Evolutionary conservation across 1,140 invertebrate genomes (phyloP).

Genomic region (Hyles euphorbiae): DNA sequence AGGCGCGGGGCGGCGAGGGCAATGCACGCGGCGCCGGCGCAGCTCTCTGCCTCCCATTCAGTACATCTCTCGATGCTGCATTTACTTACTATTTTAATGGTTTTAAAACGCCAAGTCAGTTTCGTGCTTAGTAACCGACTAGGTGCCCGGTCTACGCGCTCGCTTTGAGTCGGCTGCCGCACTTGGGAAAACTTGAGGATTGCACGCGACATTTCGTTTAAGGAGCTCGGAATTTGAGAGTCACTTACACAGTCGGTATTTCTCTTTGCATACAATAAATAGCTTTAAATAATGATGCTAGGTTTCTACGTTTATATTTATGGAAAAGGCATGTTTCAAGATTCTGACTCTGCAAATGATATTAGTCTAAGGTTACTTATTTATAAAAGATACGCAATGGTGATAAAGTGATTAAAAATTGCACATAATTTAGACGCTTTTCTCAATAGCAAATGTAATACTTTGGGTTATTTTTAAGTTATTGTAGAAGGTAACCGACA

Average conservation of each 20-base stretch:
- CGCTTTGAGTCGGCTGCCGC: conserved; percentile 1
- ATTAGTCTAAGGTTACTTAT: too few relatives aligned
- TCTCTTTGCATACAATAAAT: not conserved
- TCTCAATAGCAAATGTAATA: too few relatives aligned
- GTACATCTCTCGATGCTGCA: conserved; percentile 41
- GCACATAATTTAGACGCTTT: too few relatives aligned
- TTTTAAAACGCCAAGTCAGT: conserved; percentile 15
- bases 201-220: conserved; percentile 15
- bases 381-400: too few relatives aligned
- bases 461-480: not conserved
- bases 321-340: too few relatives aligned
- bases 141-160: too few relatives aligned
- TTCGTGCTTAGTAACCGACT: too few relatives aligned
- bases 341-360: too few relatives aligned
- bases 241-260: conserved; percentile 15
- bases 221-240: conserved; percentile 17
- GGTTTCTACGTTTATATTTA: too few relatives aligned
- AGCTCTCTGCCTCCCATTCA: conserved; percentile 63
- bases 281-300: too few relatives aligned
- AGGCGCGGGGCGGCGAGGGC: conserved; percentile 41
- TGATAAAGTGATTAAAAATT: too few relatives aligned
- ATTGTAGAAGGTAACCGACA: not conserved
- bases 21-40: conserved; percentile 68
- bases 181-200: conserved; percentile 16
- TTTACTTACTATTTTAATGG: conserved; percentile 53